These are phyloP conservation scores for Lithophane socia DNA, from an alignment of 2,888 invertebrate genomes.

Conservation along the genomic window DNA sequence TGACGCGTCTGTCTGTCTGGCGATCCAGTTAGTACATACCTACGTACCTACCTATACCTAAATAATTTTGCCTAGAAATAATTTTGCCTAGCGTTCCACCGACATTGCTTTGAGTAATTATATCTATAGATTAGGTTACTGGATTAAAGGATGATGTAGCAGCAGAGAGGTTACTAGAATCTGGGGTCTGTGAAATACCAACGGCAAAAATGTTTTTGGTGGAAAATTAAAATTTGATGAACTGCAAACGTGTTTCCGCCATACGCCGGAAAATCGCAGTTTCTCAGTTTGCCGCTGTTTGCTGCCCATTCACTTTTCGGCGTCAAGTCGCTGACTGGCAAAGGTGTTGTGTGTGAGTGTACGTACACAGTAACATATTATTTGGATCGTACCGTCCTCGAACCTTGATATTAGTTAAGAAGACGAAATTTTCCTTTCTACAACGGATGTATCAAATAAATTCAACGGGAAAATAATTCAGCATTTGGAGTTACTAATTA, in stretches of 20 bases:
- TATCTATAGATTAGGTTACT: not conserved
- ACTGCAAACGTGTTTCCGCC: not conserved
- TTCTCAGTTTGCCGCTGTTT: not conserved
- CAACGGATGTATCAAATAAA: slow-evolving; percentile 19
- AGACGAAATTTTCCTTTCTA: slow-evolving; percentile 22
- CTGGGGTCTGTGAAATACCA: not conserved
- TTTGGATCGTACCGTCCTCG: slow-evolving; percentile 22
- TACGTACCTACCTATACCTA: not conserved
- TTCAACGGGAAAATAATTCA: not conserved
- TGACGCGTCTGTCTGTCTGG: slow-evolving; percentile 40
- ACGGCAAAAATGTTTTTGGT: not conserved
- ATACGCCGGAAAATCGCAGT: not conserved
- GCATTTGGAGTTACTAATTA: not conserved
- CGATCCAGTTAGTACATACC: slow-evolving; percentile 1
- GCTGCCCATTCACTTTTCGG: not conserved
- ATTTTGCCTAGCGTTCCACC: not conserved
- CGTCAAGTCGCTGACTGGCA: not conserved
- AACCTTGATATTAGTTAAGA: slow-evolving; percentile 23
- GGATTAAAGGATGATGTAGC: not conserved
- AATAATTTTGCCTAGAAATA: not conserved
- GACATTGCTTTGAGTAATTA: not conserved
- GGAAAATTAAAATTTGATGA: not conserved
- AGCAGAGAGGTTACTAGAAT: too few species aligned
- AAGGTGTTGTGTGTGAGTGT: slow-evolving; percentile 21
- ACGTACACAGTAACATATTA: slow-evolving; percentile 10